phyloP scores from a whole-genome alignment of 2,888 invertebrate genomes.

The Oithona nana region DNA sequence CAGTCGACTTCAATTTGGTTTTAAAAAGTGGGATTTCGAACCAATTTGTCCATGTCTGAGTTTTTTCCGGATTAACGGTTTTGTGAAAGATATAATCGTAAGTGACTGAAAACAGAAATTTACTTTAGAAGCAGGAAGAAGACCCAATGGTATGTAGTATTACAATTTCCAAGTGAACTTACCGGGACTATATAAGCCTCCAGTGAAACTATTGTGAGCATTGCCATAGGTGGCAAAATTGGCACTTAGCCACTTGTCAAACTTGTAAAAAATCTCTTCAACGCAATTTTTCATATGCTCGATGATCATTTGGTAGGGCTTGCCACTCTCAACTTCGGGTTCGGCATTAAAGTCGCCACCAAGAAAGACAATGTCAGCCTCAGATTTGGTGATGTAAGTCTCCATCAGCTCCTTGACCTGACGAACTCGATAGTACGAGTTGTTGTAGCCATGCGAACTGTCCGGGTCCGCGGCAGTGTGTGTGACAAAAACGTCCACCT shows the following conservation, averaged over 20 bases:
- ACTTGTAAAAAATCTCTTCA: neutral
- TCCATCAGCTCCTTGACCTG: conserved; percentile 4
- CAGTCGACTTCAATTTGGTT: neutral
- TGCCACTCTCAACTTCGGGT: neutral
- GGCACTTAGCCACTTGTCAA: neutral
- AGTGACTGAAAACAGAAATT: too few relatives aligned
- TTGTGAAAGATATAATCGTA: neutral
- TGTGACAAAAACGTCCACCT: conserved; percentile 11
- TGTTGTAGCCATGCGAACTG: neutral
- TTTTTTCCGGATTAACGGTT: neutral
- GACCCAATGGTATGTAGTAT: conserved; percentile 7
- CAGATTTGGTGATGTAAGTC: neutral
- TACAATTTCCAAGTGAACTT: too few relatives aligned
- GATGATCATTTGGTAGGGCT: neutral
- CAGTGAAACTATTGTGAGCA: conserved; percentile 2
- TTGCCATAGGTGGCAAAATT: conserved; percentile 10
- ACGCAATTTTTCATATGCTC: neutral
- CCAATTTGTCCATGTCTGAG: neutral
- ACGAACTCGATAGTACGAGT: neutral
- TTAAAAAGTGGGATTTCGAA: neutral
- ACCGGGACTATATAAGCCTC: neutral
- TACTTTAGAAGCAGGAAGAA: too few relatives aligned
- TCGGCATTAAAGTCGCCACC: conserved; percentile 15
- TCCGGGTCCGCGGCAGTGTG: conserved; percentile 13
- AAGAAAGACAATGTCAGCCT: conserved; percentile 10